Conservation (phyloP, 2,113 vertebrate species). For the Anhinga rufa region DNA sequence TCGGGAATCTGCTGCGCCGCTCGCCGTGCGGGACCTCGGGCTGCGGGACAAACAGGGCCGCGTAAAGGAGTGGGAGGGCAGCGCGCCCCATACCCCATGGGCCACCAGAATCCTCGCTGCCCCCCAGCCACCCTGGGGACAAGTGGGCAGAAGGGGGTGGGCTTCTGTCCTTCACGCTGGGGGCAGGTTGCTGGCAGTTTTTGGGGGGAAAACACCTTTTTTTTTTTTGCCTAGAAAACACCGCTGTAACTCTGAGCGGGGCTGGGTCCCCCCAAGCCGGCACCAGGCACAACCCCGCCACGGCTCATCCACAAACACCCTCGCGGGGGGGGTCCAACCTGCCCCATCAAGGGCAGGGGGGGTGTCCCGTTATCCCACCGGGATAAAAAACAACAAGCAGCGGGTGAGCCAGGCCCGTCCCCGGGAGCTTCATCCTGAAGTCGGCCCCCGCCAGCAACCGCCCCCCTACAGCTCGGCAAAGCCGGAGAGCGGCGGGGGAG, state of each 20-base stretch:
- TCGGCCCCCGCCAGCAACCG: conserved; percentile 22
- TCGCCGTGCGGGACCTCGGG: conserved; percentile 53
- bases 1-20: conserved; percentile 89
- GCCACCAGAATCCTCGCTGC: not conserved
- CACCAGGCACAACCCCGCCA: not conserved
- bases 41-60: not conserved
- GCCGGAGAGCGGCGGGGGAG: conserved; percentile 32
- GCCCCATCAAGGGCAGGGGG: not conserved
- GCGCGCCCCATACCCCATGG: rapidly evolving
- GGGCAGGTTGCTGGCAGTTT: not conserved
- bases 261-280: not conserved
- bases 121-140: rapidly evolving
- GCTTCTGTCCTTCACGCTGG: not conserved
- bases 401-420: not conserved
- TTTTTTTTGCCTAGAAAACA: not conserved
- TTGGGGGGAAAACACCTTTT: rapidly evolving
- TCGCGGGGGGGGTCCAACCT: not conserved
- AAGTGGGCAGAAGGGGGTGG: rapidly evolving
- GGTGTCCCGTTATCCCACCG: not conserved
- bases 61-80: not conserved
- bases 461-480: conserved; percentile 18
- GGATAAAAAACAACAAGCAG: not conserved
- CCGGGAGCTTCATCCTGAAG: conserved; percentile 9
- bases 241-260: rapidly evolving
- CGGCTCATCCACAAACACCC: not conserved